Evolutionary conservation across 2,113 vertebrate genomes (phyloP), one percentile per base, ranked within the genome.

Genomic region (Callospermophilus lateralis): DNA sequence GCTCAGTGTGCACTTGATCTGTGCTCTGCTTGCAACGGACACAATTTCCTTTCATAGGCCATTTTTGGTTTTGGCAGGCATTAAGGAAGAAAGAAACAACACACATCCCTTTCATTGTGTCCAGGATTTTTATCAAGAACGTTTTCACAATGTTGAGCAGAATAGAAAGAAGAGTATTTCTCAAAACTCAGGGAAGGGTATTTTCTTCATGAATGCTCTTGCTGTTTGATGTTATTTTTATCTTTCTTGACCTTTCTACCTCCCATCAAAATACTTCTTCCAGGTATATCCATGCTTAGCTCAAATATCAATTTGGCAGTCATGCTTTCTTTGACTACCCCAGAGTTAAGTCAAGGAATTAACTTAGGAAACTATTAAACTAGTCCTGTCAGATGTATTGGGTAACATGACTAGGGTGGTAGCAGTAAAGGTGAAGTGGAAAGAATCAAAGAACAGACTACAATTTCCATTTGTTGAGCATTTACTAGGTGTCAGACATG

Each of bases 91-190:
- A 94, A 89, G 53, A 81, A 92, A 93, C 19, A 48, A 48, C 42
- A 92, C 19, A 42, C 51, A 88, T 94, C 3, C 28, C 26, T 70
- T 94, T 68, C 19, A 86, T 34, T 37, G 8, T 90, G 22, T 93
- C 55, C 92, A 37, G 70, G 76, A 48, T 77, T 90, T 42, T 89
- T 83, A 90, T 65, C 22, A 79, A 77, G 58, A 95, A 13, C 10
- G 8, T 76, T 88, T 96, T 93, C 34, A 58, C 55, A 34, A 39
- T 89, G 39, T 68, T 79, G 19, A 84, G 32, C 37, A 94, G 34
- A 89, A 85, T 42, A 89, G 89, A 93, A 81, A 13, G 48, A 32
- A 81, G 53, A 61, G 17, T 39, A 77, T 67, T 90, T 96, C 89
- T 68, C 68, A 95, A 53, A 97, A 93, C n/a, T 67, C 22, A 87